Evolutionary conservation across 2,113 vertebrate genomes (phyloP), one percentile per base, ranked within the genome.

Genomic region (Leptosomus discolor): DNA sequence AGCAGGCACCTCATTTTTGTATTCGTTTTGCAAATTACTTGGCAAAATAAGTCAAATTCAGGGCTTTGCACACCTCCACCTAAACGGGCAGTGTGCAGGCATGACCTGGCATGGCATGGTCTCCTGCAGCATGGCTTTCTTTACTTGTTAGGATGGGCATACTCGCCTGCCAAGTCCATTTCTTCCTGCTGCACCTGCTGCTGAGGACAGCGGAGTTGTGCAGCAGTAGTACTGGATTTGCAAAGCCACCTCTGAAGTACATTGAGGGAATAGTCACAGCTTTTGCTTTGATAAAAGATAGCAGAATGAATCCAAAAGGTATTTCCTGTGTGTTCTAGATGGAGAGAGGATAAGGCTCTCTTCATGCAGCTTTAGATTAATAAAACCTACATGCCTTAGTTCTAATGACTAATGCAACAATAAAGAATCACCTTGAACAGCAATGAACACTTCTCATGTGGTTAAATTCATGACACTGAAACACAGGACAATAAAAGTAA

Each of bases 61-160:
- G 23, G 6, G 17, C n/a, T 69, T 58, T 6, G 51, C 4, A 32
- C 41, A 30, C 17, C 23, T 67, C 51, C 32, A 5, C 45, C 5
- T 12, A 11, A 41, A 29, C 21, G 6, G 68, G 69, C 50, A 36
- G 29, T 2, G 4, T 3, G 19, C n/a, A 20, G 37, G 24, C 43
- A 27, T 5, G 30, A 21, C 7, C 22, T 12, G 74, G 58, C 58
- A 60, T 1, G 17, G 39, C 16, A 21, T 4, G 15, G 36, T 8
- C 16, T n/a, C 3, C 30, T 8, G 23, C 43, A 56, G 16, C 32
- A 2, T 2, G 30, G 15, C 58, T 77, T 61, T 37, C 61, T 58
- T 9, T 6, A 8, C 30, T 12, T 18, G 11, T 2, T 7, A 12
- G 50, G 13, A 30, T 1, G 4, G 29, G 15, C 14, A 1, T 6